Evolutionary conservation across 2,797 vertebrate genomes (phyloP).

Genomic region (Cottoperca gobio): DNA sequence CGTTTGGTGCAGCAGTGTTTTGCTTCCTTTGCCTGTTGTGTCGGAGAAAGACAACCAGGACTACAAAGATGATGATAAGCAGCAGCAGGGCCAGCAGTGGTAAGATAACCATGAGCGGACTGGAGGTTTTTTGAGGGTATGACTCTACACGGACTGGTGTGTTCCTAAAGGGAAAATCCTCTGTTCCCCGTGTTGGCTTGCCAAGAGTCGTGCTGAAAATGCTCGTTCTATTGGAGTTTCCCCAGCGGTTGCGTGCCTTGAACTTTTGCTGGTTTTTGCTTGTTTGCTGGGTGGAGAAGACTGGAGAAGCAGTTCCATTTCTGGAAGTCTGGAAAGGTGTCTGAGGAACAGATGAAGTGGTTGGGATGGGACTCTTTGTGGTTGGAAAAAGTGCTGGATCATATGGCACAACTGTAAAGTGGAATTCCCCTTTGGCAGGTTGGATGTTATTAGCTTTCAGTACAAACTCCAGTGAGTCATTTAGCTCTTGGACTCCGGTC

Average conservation of each 20-base stretch:
- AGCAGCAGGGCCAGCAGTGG: constrained; percentile 85
- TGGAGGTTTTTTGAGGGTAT: constrained; percentile 78
- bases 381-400: constrained; percentile 73
- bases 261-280: constrained; percentile 78
- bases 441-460: constrained; percentile 87
- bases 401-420: constrained; percentile 85
- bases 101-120: constrained; percentile 83
- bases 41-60: constrained; percentile 83
- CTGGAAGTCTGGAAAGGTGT: constrained; percentile 60
- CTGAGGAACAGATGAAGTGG: constrained; percentile 57
- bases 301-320: constrained; percentile 49
- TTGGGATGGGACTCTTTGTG: constrained; percentile 64
- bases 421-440: constrained; percentile 86
- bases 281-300: constrained; percentile 62
- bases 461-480: constrained; percentile 89
- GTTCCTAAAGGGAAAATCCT: constrained; percentile 72
- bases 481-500: constrained; percentile 81
- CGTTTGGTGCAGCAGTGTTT: constrained; percentile 52
- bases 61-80: constrained; percentile 79
- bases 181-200: constrained; percentile 66
- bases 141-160: constrained; percentile 77
- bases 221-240: constrained; percentile 71
- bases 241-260: constrained; percentile 83
- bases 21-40: constrained; percentile 84
- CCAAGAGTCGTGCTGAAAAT: constrained; percentile 71